Evolutionary conservation across 2,888 invertebrate species (phyloP).

Genomic region (Acleris cristana): DNA sequence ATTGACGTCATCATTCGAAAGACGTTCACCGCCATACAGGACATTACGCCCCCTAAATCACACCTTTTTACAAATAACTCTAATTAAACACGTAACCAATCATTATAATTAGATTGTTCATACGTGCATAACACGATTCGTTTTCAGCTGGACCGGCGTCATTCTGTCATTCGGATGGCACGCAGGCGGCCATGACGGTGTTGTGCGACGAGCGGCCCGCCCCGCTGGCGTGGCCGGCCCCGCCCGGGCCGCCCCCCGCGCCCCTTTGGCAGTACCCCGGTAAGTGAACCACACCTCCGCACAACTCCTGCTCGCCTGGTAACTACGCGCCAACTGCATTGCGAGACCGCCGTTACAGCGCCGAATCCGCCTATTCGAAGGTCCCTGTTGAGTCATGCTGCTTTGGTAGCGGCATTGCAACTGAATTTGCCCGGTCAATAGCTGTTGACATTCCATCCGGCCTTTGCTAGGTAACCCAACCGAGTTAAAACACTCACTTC

Average conservation of each 20-base stretch:
- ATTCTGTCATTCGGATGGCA: conserved; percentile 82
- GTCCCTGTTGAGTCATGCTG: conserved; percentile 69
- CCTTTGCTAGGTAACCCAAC: conserved; percentile 42
- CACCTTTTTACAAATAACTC: not conserved
- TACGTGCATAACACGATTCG: conserved; percentile 49
- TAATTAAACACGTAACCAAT: not conserved
- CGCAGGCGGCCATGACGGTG: conserved; percentile 87
- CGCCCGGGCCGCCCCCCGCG: conserved; percentile 84
- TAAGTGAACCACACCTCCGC: conserved; percentile 80
- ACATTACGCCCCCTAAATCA: too few species aligned
- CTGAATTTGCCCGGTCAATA: conserved; percentile 65
- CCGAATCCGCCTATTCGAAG: conserved; percentile 52
- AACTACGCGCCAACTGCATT: conserved; percentile 83
- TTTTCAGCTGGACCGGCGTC: conserved; percentile 61
- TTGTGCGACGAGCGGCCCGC: conserved; percentile 86
- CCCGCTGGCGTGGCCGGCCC: conserved; percentile 83
- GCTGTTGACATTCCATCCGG: conserved; percentile 44
- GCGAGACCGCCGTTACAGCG: conserved; percentile 67
- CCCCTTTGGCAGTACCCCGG: conserved; percentile 93
- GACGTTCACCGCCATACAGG: too few species aligned
- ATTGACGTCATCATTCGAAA: too few species aligned
- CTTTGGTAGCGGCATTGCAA: conserved; percentile 79
- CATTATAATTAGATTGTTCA: conserved; percentile 36
- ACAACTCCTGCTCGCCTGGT: conserved; percentile 73
- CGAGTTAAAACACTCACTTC: conserved; percentile 37